Evolutionary conservation across 2,797 vertebrate genomes (phyloP).

Genomic region (Limnodromus scolopaceus): DNA sequence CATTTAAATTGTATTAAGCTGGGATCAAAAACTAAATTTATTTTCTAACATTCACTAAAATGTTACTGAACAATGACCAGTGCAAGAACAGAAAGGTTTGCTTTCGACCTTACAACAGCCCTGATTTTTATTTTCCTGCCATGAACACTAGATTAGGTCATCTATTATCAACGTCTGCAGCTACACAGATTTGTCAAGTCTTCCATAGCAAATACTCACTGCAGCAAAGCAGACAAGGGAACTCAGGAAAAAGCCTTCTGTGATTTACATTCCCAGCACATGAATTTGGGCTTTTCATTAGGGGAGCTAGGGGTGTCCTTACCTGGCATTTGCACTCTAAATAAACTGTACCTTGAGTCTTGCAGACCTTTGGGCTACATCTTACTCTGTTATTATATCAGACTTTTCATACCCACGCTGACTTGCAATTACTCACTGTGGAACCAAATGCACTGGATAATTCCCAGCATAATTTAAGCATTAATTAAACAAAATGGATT

Average conservation of each 20-base stretch:
- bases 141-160: background rate
- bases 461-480: background rate
- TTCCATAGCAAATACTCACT: background rate
- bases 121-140: slow-evolving; percentile 32
- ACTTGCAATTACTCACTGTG: background rate
- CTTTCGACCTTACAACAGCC: background rate
- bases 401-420: background rate
- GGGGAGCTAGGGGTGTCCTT: background rate
- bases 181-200: background rate
- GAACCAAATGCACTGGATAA: background rate
- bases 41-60: background rate
- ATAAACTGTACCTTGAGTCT: background rate
- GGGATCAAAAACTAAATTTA: background rate
- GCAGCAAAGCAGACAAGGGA: background rate
- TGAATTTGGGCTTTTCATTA: background rate
- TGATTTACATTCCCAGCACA: background rate
- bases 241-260: background rate
- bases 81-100: background rate
- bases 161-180: background rate
- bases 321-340: background rate
- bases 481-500: slow-evolving; percentile 19
- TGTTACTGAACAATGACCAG: background rate
- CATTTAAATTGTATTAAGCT: background rate
- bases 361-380: background rate
- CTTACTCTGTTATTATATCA: background rate